phyloP scores from a whole-genome alignment of 2,888 invertebrate species.

The Thecocarcelia acutangulata region DNA sequence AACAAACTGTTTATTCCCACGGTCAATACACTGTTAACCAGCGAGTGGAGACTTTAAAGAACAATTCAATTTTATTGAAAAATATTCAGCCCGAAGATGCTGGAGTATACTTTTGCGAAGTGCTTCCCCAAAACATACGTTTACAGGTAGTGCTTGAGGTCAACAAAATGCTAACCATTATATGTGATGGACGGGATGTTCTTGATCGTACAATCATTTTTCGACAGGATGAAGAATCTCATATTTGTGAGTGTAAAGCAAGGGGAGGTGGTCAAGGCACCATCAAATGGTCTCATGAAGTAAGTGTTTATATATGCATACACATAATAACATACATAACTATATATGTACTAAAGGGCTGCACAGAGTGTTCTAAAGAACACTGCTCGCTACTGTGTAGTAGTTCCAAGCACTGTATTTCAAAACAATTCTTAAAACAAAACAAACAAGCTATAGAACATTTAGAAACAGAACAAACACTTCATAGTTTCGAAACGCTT shows the following conservation, averaged over 20 bases:
- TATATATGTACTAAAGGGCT: no score
- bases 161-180: constrained; percentile 75
- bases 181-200: constrained; percentile 77
- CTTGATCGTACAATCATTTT: constrained; percentile 78
- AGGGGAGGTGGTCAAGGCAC: constrained; percentile 71
- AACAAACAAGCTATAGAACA: no score
- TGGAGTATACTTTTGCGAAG: constrained; percentile 76
- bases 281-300: constrained; percentile 79
- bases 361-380: no score
- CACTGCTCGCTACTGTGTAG: no score
- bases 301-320: constrained; percentile 69
- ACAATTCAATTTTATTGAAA: constrained; percentile 75
- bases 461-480: no score
- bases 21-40: constrained; percentile 72
- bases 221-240: constrained; percentile 78
- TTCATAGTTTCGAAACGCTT: no score
- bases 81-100: constrained; percentile 74
- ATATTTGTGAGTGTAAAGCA: constrained; percentile 76
- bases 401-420: no score
- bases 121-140: constrained; percentile 75
- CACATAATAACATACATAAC: no score
- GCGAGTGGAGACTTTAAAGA: constrained; percentile 74
- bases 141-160: constrained; percentile 74
- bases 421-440: no score
- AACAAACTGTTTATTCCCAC: constrained; percentile 72